Evolutionary conservation across 2,888 invertebrate genomes (phyloP), one percentile per base, ranked within the genome.

Genomic region (Andrena trimmerana): DNA sequence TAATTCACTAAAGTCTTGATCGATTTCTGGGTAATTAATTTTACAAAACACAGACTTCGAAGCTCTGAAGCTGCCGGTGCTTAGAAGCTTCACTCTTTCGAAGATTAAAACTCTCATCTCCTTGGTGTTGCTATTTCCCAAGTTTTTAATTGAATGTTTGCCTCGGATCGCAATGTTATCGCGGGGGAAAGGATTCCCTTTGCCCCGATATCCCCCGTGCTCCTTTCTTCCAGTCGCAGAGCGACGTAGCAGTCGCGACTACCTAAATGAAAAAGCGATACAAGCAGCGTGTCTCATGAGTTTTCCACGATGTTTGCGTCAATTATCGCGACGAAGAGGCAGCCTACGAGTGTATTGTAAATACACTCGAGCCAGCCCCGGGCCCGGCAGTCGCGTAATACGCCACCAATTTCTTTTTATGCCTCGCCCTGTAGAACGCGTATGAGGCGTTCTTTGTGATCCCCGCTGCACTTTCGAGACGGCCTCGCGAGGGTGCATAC

Each of bases 401-500:
- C 69, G 75, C 66, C 71, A 71, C 71, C 82, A 83, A 84, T 82
- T 85, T 83, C 74, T 84, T 83, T 79, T 84, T 78, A 50, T 76
- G 79, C 77, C 68, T 50, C 81, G 33, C 62, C 81, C 83, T 52
- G 84, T 82, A 84, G 80, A 59, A 69, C 68, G 50, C 70, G 67
- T 57, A 59, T 65, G 70, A 31, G 60, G 59, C 66, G 75, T 73
- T 77, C 78, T 80, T 82, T 78, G 75, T 81, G 67, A 85, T 86
- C 60, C 31, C 31, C 10, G 78, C 78, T 86, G 88, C 89, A 88
- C 86, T 86, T 89, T 80, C 81, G 86, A 78, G 73, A 70, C 77
- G 73, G 69, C 67, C 60, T 20, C 36, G 67, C 80, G 89, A 91
- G 93, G 92, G 93, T 93, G 92, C 92, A 93, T 93, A 93, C 90